Base-by-base conservation (phyloP, 2,888 invertebrate genomes). In the Dione vanillae region DNA sequence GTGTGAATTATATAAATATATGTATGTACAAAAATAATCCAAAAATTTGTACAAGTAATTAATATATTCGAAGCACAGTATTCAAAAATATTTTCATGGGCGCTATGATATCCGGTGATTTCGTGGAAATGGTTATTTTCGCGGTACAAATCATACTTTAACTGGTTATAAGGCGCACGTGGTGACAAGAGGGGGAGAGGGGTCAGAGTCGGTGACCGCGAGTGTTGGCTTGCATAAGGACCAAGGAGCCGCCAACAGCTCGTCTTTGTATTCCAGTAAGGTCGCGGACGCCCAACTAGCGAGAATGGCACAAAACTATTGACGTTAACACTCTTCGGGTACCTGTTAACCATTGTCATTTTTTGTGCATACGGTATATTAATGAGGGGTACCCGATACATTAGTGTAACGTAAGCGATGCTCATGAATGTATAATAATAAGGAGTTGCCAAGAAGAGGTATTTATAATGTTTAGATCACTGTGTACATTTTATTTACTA, bases 51-150 rank as follows among this genome's bases (percentile, higher is more conserved):
- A 49, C 19, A 20, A 16, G 35, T 37, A 47, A 47, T 19, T 37
- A 64, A 49, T 19, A n/a, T 5, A 64, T 47, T 35, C 64, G 49
- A 64, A 64, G 54, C 52, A 64, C 47, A 49, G 14, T 40, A 59
- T 65, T 65, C 64, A 69, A 78, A 77, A 69, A 47, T 62, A 82
- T 79, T 82, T 80, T 78, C 72, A 80, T 54, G 73, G 76, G 76
- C 76, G 80, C 80, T 78, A 78, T 77, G 79, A 85, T 87, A 88
- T 90, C 90, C 90, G 89, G 90, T 84, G 77, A 75, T 77, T 91
- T 92, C 91, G 82, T 87, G 86, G 92, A 90, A 92, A 91, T 88
- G 85, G 71, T 84, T 84, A 89, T 90, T 90, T 92, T 90, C 87
- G 87, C 88, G 82, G 84, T 85, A 86, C 76, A 80, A 85, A 85